Conservation (phyloP, 2,113 vertebrate species). For the Acrocephalus kingi region DNA sequence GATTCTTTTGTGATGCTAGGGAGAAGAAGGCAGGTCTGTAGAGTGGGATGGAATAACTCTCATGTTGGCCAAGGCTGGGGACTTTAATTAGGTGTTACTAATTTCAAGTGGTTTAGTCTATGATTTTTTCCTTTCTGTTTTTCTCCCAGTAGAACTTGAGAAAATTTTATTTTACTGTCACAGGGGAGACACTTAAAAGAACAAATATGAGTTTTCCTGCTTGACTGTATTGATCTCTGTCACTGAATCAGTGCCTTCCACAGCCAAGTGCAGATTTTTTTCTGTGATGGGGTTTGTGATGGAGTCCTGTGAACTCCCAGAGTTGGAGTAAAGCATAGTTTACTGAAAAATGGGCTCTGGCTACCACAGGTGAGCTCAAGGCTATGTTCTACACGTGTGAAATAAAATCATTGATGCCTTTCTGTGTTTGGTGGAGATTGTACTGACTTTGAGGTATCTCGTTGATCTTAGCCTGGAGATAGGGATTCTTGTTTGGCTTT, state of each 20-base stretch:
- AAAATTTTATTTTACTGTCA: neutral
- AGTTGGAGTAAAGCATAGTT: neutral
- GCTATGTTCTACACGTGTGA: neutral
- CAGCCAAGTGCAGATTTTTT: neutral
- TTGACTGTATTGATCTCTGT: neutral
- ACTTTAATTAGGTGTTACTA: neutral
- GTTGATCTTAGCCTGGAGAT: neutral
- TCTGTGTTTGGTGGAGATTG: neutral
- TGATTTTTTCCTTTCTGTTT: neutral
- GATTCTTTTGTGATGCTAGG: neutral
- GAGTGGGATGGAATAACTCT: neutral
- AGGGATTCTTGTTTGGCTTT: neutral
- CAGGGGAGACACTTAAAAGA: neutral
- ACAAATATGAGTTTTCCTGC: neutral
- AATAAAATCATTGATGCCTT: neutral
- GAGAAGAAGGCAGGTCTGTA: neutral
- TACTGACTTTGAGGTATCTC: neutral
- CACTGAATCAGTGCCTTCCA: accelerated
- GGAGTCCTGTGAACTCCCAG: neutral
- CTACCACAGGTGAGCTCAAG: neutral
- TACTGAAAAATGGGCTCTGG: neutral
- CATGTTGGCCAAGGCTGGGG: neutral
- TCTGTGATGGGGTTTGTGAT: neutral
- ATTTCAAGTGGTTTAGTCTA: neutral
- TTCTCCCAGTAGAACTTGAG: neutral